Conservation (phyloP, 1,140 invertebrate species). For the Agrilus planipennis region DNA sequence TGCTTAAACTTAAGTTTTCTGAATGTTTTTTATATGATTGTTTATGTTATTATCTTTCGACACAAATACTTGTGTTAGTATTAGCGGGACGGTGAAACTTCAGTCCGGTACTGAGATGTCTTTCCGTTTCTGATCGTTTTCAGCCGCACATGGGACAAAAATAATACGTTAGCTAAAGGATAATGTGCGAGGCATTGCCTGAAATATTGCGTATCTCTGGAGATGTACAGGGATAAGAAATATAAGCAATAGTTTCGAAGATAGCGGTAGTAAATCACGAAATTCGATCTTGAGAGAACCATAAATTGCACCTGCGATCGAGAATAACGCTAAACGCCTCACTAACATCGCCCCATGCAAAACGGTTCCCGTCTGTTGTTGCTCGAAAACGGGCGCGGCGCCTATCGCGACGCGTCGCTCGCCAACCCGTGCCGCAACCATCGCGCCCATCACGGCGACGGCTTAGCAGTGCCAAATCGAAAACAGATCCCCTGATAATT, state of each 20-base stretch:
- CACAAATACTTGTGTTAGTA: too few species aligned
- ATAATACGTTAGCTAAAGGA: conserved; percentile 6
- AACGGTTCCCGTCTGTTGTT: conserved; percentile 8
- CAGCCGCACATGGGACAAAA: conserved; percentile 5
- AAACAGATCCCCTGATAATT: conserved; percentile 19
- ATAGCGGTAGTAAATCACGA: conserved; percentile 29
- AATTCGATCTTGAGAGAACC: conserved; percentile 31
- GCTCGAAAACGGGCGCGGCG: too few species aligned
- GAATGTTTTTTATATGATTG: too few species aligned
- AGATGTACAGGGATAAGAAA: conserved; percentile 23
- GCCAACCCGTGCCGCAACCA: too few species aligned
- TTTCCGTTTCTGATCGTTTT: too few species aligned
- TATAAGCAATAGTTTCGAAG: conserved; percentile 28
- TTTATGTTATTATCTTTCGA: too few species aligned
- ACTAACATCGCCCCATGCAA: conserved; percentile 10
- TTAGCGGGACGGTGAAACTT: too few species aligned
- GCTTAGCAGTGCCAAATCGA: conserved; percentile 12
- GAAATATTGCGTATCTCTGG: conserved; percentile 24
- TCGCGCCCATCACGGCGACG: not conserved
- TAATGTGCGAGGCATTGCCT: conserved; percentile 10
- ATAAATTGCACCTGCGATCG: conserved; percentile 33
- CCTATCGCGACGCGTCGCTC: too few species aligned
- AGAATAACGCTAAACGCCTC: conserved; percentile 16
- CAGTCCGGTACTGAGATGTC: too few species aligned
- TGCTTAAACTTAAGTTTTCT: too few species aligned